Base-by-base conservation (phyloP, 2,797 vertebrate species). In the Ambastaia sidthimunki region DNA sequence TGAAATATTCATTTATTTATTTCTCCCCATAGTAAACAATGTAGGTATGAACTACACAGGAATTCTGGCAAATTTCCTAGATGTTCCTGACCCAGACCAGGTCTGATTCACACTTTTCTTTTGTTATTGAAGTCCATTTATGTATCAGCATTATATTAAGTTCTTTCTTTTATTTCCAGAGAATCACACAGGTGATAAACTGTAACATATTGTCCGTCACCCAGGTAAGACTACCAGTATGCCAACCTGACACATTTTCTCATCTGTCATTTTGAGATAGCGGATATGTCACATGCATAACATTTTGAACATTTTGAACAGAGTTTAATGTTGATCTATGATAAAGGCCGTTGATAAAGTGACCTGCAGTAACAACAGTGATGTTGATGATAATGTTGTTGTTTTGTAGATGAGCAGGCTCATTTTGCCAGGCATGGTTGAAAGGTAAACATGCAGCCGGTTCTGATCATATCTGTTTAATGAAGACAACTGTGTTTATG, bases 401-500 rank as follows among this genome's bases (percentile, higher is more conserved):
- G 10, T 77, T 70, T 76, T 80, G 69, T 87, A 95, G 94, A 94
- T 95, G 93, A 93, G 92, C 19, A 88, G 89, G 71, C 78, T 94
- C 19, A 80, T 95, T 88, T 93, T 95, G 71, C 94, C 95, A 28
- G 85, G 72, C 18, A 95, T 96, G 95, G 77, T 93, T 59, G 31
- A 92, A 88, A 95, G 94, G 95, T 95, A 92, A 28, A 18, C 31
- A 23, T 55, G 11, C 15, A 59, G 21, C 15, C 3, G 7, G n/a
- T 16, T 72, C 59, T 62, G 63, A 21, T 74, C 4, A 28, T 65
- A 23, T 72, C 25, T 16, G 6, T 71, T 34, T 28, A 19, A 75
- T 41, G 1, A 5, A 57, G 23, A 70, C n/a, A 34, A 2, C 16
- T 19, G 31, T 19, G 16, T 28, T 60, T 44, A 63, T 74, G 19